phyloP scores from a whole-genome alignment of 2,113 vertebrate genomes.

The Microtus ochrogaster region DNA sequence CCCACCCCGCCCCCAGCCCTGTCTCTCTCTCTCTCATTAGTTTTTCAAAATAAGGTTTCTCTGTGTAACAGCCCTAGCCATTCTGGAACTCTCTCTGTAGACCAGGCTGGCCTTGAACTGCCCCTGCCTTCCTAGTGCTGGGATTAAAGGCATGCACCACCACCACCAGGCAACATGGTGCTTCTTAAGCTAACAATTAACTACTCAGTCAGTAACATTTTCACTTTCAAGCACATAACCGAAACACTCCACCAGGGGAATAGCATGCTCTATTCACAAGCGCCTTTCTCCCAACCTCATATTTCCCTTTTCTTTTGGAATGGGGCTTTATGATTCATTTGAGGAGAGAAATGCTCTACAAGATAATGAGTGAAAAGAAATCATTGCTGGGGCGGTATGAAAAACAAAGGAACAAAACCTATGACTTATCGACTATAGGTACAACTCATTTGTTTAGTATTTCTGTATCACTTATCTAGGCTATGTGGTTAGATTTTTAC shows the following conservation, averaged over 20 bases:
- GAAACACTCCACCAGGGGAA: conserved; percentile 17
- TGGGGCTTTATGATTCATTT: neutral
- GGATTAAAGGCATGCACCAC: neutral
- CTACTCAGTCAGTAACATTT: conserved; percentile 16
- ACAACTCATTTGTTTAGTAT: conserved; percentile 20
- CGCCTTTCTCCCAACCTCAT: neutral
- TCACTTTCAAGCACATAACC: conserved; percentile 11
- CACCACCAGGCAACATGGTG: neutral
- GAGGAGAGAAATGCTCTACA: conserved; percentile 37
- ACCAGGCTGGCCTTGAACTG: neutral
- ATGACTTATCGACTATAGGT: neutral
- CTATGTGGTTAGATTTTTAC: conserved; percentile 16
- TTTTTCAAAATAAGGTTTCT: neutral
- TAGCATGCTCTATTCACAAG: conserved; percentile 5
- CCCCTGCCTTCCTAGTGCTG: neutral
- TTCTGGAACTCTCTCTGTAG: neutral
- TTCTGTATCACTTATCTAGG: conserved; percentile 23
- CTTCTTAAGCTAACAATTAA: conserved; percentile 37
- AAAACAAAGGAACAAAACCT: conserved; percentile 52
- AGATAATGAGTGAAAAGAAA: conserved; percentile 20
- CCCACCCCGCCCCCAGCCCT: too few species aligned
- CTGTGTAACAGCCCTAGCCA: neutral
- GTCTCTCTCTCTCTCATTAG: too few species aligned
- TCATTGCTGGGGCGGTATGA: neutral
- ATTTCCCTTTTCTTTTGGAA: conserved; percentile 57